Evolutionary conservation across 64 coral and sea anemone species (phyloP), one percentile per base, ranked within the genome.

Genomic region (Platygyra sinensis): DNA sequence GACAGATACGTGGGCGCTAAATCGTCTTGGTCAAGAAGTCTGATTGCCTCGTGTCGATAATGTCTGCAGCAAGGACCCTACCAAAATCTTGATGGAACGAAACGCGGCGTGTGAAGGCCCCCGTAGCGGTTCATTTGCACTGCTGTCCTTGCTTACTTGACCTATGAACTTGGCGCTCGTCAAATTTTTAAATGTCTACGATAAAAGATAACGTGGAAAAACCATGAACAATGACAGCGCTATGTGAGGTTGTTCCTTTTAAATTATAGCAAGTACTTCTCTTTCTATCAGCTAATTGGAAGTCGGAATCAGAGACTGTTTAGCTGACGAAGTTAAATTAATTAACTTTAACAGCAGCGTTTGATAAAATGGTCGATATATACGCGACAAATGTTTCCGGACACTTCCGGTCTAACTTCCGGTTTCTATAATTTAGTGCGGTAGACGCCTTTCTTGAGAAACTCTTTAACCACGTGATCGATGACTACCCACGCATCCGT

Each of bases 401-500:
- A 50, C 69, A 22, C 36, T 69, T 46, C 38, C n/a, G 62, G 9
- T 50, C 49, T 51, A 50, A 51, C 81, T 85, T 85, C 81, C 81
- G 62, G 81, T 85, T 57, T 85, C 39, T 10, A 67, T 16, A 33
- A 27, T 22, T 77, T 33, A 10, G 20, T 24, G 19, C 25, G 32
- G 61, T 27, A 10, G 3, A 85, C 81, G 61, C 81, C 81, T 42
- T 42, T 33, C 13, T 15, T 10, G 7, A 32, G 31, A 20, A 49
- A 42, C 24, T 20, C 38, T 85, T 71, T 85, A 85, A 72, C 36
- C 81, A 85, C 81, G 81, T 85, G 81, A 85, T 64, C 62, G 60
- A n/a, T 61, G 42, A 46, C 42, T 61, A 85, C 81, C 81, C 81
- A 85, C 81, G 81, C 81, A 85, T 85, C 81, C 81, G 81, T 71